A percentile compares a stretch with the other conserved stretches of the same genome.
phyloP scores from a whole-genome alignment of 2,888 invertebrate species.

The Lasioglossum figueresi region DNA sequence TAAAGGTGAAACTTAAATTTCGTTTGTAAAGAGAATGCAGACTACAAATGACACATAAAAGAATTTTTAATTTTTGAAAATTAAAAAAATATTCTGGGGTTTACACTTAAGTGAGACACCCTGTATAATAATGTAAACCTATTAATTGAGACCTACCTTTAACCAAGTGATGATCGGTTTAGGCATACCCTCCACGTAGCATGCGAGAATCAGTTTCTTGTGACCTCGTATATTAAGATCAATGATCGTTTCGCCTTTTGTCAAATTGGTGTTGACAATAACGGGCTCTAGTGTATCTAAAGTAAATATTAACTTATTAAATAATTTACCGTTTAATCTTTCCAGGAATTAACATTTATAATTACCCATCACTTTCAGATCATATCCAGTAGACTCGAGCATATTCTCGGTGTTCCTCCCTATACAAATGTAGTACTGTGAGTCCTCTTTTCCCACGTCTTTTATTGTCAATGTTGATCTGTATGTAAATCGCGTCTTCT shows the following conservation, averaged over 20 bases:
- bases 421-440: conserved; percentile 76
- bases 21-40: too few species aligned
- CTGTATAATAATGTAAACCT: too few species aligned
- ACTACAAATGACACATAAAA: too few species aligned
- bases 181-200: conserved; percentile 77
- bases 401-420: conserved; percentile 58
- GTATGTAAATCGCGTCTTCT: conserved; percentile 80
- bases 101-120: too few species aligned
- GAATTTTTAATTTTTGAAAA: too few species aligned
- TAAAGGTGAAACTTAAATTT: too few species aligned
- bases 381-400: conserved; percentile 66
- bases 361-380: conserved; percentile 82
- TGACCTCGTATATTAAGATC: conserved; percentile 77
- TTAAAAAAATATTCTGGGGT: too few species aligned
- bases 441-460: conserved; percentile 76
- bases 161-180: conserved; percentile 89
- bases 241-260: conserved; percentile 80
- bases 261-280: conserved; percentile 84
- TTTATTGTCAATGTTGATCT: conserved; percentile 79
- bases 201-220: conserved; percentile 70
- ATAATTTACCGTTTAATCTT: not conserved
- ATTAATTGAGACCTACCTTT: conserved; percentile 85
- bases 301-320: conserved; percentile 57
- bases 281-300: conserved; percentile 84
- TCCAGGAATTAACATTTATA: not conserved